These are phyloP conservation scores for Coecobrya sp. DNA, from an alignment of 2,888 invertebrate genomes.

Conservation along the genomic window DNA sequence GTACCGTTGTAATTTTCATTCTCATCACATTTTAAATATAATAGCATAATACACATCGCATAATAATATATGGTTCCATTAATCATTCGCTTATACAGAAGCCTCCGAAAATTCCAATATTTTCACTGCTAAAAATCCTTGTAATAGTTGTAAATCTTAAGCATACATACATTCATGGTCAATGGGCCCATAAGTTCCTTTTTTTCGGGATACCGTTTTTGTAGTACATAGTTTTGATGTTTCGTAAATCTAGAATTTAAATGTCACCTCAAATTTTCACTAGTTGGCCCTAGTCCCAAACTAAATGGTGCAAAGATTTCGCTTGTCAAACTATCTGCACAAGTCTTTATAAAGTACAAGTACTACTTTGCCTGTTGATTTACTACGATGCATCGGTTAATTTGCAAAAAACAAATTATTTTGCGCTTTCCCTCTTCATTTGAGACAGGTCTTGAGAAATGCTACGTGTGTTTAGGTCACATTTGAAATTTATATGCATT, in stretches of 20 bases:
- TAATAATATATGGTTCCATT: too few species aligned
- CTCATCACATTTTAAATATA: not conserved
- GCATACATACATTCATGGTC: too few species aligned
- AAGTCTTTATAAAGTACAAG: not conserved
- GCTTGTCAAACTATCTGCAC: not conserved
- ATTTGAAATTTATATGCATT: not conserved
- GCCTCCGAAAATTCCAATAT: too few species aligned
- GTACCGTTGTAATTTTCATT: not conserved
- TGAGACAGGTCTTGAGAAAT: slow-evolving; percentile 63
- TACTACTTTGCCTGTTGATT: not conserved
- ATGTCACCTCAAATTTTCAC: slow-evolving; percentile 22
- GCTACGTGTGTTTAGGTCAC: not conserved
- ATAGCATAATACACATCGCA: too few species aligned
- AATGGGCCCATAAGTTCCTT: too few species aligned
- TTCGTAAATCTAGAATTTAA: too few species aligned
- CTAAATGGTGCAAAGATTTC: not conserved
- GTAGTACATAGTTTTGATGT: too few species aligned
- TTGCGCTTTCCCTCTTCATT: slow-evolving; percentile 77
- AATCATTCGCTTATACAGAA: too few species aligned
- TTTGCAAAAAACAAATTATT: slow-evolving; percentile 45
- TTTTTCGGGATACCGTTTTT: too few species aligned
- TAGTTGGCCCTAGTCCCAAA: not conserved
- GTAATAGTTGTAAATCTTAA: too few species aligned
- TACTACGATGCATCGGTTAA: slow-evolving; percentile 27
- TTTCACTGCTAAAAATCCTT: too few species aligned